Evolutionary conservation across 2,113 vertebrate species (phyloP), one percentile per base, ranked within the genome.

Genomic region (Callipepla californica): DNA sequence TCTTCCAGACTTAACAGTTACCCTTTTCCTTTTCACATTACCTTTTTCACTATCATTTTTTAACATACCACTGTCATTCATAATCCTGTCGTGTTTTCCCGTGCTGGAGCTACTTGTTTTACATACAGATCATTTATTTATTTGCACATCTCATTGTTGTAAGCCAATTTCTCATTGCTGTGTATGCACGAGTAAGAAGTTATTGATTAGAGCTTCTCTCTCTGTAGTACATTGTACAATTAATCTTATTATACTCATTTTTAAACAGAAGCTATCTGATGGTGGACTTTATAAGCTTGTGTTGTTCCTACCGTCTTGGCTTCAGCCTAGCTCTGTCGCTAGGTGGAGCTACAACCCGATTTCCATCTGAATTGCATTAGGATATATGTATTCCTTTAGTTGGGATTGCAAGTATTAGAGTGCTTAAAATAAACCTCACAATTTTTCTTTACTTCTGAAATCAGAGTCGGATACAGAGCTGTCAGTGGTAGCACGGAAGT

Each of bases 311-410:
- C 25, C 26, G 5, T 57, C 2, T 4, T 72, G n/a, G 20, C 87
- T 86, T 45, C 55, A 68, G 36, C 38, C 45, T 34, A 11, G 4
- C 15, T 80, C 6, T 7, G 47, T 81, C 96, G 65, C 95, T 97
- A 97, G 97, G 63, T 97, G 97, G 95, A 92, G 95, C 96, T 96
- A 13, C 96, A 84, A 83, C 30, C 55, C 91, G 86, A 67, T 87
- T 82, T 47, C 67, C 7, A 0, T 28, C 44, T 38, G 45, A 51
- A 30, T 45, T 82, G 48, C 51, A 74, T 8, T 32, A 13, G 4
- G 18, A 3, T 45, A 20, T 10, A 8, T 50, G 3, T 48, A 1
- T n/a, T 45, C 5, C 4, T 28, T 78, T 59, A 44, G 44, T 94
- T 30, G 0, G 7, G 5, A 25, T 65, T 7, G 23, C 8, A 42